Evolutionary conservation across 2,888 invertebrate species (phyloP).

Genomic region (Furcula furcula): DNA sequence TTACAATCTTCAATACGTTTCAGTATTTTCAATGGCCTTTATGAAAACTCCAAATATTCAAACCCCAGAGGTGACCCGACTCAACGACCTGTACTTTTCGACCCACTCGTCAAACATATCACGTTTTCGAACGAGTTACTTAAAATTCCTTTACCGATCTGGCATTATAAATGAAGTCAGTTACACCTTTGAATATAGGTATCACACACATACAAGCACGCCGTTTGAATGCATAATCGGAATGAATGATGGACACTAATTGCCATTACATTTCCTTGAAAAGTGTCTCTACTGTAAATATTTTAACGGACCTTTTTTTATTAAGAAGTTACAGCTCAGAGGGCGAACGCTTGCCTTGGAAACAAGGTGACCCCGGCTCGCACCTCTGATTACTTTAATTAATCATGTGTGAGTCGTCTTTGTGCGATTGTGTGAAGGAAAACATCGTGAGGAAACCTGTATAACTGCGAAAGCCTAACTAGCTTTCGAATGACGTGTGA

Average conservation of each 20-base stretch:
- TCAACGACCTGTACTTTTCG: slow-evolving; percentile 21
- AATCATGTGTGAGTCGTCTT: too few species aligned
- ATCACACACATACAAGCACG: background rate
- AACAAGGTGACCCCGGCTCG: too few species aligned
- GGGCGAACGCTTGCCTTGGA: too few species aligned
- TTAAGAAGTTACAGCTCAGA: too few species aligned
- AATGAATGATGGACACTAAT: background rate
- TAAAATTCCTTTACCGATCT: slow-evolving; percentile 65
- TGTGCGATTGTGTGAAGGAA: too few species aligned
- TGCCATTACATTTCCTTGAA: background rate
- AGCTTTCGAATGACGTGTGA: background rate
- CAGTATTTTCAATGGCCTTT: slow-evolving; percentile 1
- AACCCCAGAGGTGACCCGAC: slow-evolving; percentile 17
- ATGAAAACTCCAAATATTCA: slow-evolving; percentile 1
- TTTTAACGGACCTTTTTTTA: too few species aligned
- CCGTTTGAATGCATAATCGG: background rate
- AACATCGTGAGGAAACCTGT: too few species aligned
- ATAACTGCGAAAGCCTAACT: too few species aligned
- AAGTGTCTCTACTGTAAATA: too few species aligned
- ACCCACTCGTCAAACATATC: slow-evolving; percentile 47
- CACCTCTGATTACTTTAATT: too few species aligned
- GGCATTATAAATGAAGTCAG: slow-evolving; percentile 71
- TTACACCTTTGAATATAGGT: slow-evolving; percentile 39
- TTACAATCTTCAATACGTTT: too few species aligned
- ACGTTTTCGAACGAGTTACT: slow-evolving; percentile 65